phyloP scores from a whole-genome alignment of 2,888 invertebrate genomes.

The Drosophila kanekoi region DNA sequence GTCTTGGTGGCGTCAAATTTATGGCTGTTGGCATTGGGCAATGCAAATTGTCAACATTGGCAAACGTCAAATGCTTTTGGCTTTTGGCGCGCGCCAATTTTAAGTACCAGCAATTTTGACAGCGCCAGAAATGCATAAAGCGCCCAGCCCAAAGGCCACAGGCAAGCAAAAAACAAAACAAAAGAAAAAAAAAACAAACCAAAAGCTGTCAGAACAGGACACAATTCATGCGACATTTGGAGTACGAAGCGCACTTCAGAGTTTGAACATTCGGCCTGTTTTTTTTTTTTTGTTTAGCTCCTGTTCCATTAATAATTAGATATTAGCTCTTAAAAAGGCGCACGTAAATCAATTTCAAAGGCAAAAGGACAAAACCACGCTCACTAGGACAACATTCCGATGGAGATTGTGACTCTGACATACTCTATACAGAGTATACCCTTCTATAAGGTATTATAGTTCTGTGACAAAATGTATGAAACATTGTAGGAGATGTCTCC shows the following conservation, averaged over 20 bases:
- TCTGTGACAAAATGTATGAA: too few species aligned
- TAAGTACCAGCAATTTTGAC: slow-evolving; percentile 58
- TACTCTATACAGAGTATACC: too few species aligned
- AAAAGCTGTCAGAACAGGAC: slow-evolving; percentile 20
- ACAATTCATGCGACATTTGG: slow-evolving; percentile 40
- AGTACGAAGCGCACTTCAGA: not conserved
- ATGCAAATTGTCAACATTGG: slow-evolving; percentile 65
- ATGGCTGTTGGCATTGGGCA: slow-evolving; percentile 66
- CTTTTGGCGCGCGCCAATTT: slow-evolving; percentile 46
- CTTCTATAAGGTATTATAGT: too few species aligned
- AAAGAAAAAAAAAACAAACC: too few species aligned
- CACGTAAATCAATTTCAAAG: too few species aligned
- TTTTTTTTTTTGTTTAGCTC: not conserved
- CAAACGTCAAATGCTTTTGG: slow-evolving; percentile 54
- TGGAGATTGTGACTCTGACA: too few species aligned
- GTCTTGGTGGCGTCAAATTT: slow-evolving; percentile 72
- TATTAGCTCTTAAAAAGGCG: too few species aligned
- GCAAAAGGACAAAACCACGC: too few species aligned
- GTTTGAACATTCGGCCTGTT: not conserved
- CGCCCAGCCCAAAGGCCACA: slow-evolving; percentile 10
- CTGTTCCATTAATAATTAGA: not conserved
- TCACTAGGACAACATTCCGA: too few species aligned
- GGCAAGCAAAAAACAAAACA: not conserved
- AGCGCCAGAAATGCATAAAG: slow-evolving; percentile 54
- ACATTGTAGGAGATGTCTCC: too few species aligned